phyloP scores from a whole-genome alignment of 2,797 vertebrate species.

The Pelochelys cantorii region DNA sequence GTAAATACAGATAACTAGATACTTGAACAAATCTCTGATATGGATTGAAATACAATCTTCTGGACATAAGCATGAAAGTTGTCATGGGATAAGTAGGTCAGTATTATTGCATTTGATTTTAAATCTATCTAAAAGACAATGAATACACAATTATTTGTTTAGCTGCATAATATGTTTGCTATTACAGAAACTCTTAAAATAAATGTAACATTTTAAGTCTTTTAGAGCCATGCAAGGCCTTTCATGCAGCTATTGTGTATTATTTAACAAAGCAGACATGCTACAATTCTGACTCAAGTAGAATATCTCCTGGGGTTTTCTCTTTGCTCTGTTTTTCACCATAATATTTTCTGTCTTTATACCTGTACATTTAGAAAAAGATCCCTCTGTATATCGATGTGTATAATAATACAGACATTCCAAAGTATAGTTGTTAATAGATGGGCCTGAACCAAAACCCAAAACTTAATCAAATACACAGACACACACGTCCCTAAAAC shows the following conservation, averaged over 20 bases:
- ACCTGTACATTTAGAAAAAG: neutral
- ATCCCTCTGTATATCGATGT: neutral
- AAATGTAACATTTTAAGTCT: neutral
- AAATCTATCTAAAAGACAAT: neutral
- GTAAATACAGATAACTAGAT: neutral
- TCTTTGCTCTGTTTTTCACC: neutral
- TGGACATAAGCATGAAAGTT: neutral
- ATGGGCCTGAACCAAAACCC: neutral
- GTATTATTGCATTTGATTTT: neutral
- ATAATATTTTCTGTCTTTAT: neutral
- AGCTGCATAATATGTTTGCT: neutral
- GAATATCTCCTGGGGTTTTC: neutral
- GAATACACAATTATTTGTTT: neutral
- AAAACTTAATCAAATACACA: neutral
- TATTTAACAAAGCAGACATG: neutral
- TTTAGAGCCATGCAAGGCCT: neutral
- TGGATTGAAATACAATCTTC: neutral
- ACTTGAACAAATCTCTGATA: neutral
- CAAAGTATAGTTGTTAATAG: neutral
- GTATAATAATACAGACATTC: neutral
- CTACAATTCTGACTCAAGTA: conserved; percentile 34
- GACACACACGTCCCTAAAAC: neutral
- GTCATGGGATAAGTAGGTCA: neutral
- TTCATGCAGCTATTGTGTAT: neutral
- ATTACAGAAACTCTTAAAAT: neutral